Percentiles rank a stretch among this genome's conserved stretches.
Evolutionary conservation across 2,888 invertebrate genomes (phyloP).

Genomic region (Iselma pallidipennis): DNA sequence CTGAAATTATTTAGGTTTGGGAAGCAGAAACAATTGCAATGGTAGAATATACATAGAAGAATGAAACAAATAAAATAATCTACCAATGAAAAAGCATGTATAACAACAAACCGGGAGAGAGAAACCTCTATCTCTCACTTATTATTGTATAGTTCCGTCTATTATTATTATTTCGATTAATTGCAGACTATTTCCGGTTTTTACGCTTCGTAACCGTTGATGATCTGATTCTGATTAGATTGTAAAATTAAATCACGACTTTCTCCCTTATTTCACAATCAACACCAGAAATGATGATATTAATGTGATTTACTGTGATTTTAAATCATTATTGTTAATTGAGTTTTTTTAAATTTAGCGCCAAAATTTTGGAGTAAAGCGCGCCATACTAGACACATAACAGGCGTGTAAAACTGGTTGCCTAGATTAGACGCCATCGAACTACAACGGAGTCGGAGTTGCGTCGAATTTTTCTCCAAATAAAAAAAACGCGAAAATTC

Average conservation of each 20-base stretch:
- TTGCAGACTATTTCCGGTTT: conserved; percentile 47
- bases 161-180: conserved; percentile 48
- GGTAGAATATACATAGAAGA: too few relatives aligned
- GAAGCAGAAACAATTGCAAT: neutral
- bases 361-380: too few relatives aligned
- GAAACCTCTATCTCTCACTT: neutral
- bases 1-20: neutral
- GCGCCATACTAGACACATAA: too few relatives aligned
- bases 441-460: neutral
- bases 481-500: neutral
- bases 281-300: too few relatives aligned
- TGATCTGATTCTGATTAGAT: neutral
- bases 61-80: neutral
- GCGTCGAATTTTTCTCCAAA: neutral
- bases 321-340: neutral
- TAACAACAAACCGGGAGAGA: neutral
- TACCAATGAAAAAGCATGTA: neutral
- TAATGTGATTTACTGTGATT: too few relatives aligned
- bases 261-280: neutral
- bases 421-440: neutral
- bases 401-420: neutral
- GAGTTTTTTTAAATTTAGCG: neutral
- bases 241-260: neutral
- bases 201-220: conserved; percentile 34
- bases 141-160: conserved; percentile 39